Base-by-base conservation (phyloP, 2,797 vertebrate species). In the Peromyscus nudipes region DNA sequence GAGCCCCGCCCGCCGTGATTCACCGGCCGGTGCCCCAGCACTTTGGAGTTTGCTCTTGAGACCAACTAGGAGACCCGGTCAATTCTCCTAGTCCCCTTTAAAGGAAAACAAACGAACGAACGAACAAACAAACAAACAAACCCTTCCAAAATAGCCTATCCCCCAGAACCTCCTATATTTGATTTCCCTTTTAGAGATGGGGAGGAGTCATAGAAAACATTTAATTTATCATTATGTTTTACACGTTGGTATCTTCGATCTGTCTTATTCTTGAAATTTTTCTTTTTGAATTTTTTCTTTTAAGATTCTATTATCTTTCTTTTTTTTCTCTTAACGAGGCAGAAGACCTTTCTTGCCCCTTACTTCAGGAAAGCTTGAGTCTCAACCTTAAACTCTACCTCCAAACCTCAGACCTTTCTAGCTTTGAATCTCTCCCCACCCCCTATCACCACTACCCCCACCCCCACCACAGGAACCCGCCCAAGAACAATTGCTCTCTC, bases 331-430 rank as follows among this genome's bases (percentile, higher is more conserved):
- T 40, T 76, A 37, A 55, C 16, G 4, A 80, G 75, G 75, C 43
- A 80, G 49, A 34, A 75, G 81, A 23, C 79, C 93, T 95, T 93
- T 71, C 69, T 65, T 62, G 73, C 49, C 83, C 71, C 77, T 40
- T 55, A 37, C 31, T 76, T 82, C 57, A 25, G 73, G 49, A 23
- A 9, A 57, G 23, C 80, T 85, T 79, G 89, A 60, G 40, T 89
- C 83, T 86, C 75, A 25, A 40, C 79, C 71, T 31, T 40, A 96
- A 95, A 96, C 96, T 94, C 92, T 96, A 93, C 87, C 95, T 87
- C 67, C 93, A 83, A 95, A 76, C 77, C 79, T 73, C 77, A 96
- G 95, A 96, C 96, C 93, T 95, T 95, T 96, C 40, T 92, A 73
- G 67, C 55, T 92, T 23, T 37, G 65, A 14, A 95, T 67, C 55